Percentiles rank a stretch among this genome's conserved stretches.
These are phyloP conservation scores for Spialia ferax DNA, from an alignment of 2,888 invertebrate genomes.

Conservation along the genomic window DNA sequence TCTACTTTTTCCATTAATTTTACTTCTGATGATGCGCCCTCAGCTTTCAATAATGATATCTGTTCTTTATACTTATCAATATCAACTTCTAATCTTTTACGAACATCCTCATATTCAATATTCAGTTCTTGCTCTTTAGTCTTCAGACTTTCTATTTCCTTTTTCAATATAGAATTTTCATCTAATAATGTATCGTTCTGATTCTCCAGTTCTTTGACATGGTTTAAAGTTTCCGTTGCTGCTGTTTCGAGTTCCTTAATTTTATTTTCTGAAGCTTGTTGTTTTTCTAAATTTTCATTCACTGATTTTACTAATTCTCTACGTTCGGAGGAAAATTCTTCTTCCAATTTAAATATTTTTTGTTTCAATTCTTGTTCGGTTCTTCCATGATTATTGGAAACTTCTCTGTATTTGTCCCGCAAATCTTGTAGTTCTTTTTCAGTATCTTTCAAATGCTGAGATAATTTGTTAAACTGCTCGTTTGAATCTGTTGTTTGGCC, in stretches of 20 bases:
- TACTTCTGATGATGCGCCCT: conserved; percentile 75
- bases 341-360: conserved; percentile 76
- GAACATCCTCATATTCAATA: conserved; percentile 66
- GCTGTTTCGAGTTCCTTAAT: conserved; percentile 67
- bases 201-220: conserved; percentile 63
- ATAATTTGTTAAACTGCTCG: conserved; percentile 84
- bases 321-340: conserved; percentile 73
- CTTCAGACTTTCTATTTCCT: conserved; percentile 72
- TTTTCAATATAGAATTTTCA: conserved; percentile 75
- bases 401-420: conserved; percentile 78
- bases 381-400: conserved; percentile 73
- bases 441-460: conserved; percentile 84
- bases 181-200: conserved; percentile 72
- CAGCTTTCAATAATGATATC: conserved; percentile 74
- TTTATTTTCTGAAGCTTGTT: conserved; percentile 69
- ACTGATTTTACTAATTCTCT: conserved; percentile 67
- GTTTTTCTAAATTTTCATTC: conserved; percentile 69
- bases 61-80: conserved; percentile 80
- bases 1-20: conserved; percentile 83
- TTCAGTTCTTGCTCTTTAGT: conserved; percentile 71
- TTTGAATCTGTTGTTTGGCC: conserved; percentile 87
- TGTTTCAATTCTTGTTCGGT: conserved; percentile 81
- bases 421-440: conserved; percentile 85
- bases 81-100: conserved; percentile 74
- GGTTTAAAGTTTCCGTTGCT: conserved; percentile 59